Evolutionary conservation across 2,113 vertebrate species (phyloP), one percentile per base, ranked within the genome.

Genomic region (Rafetus swinhoei): DNA sequence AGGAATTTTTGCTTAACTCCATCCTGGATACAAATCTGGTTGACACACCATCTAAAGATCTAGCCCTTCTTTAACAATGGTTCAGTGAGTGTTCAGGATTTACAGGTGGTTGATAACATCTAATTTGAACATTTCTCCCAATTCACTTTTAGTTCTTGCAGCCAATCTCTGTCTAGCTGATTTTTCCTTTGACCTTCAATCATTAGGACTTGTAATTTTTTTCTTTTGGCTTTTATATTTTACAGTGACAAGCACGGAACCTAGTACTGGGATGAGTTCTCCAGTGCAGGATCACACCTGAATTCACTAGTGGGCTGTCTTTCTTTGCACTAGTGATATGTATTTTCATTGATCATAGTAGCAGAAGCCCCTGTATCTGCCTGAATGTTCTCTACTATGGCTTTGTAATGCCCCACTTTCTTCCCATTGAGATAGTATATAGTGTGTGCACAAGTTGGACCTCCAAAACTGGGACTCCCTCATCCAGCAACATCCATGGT

Each of bases 141-240:
- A 89, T 59, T 62, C 3, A 88, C 35, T 6, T 15, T 32, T 86
- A 84, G 3, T 86, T 79, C 93, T 95, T 87, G 69, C 45, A 81
- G 86, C 54, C 29, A 87, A 1, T 81, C 81, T 82, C 81, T 82
- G 6, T 39, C 54, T 85, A 39, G 45, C 7, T 15, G 7, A 9
- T 79, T 91, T 89, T 12, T 14, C 6, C 0, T 32, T 87, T 94
- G 74, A 50, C 39, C 57, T 29, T 9, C 22, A 2, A 14, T 84
- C 29, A 90, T 80, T 72, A 84, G 81, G 80, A 79, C 0, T 1
- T 85, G 72, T 85, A 35, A 22, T 39, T 12, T 92, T 94, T 95
- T 95, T 89, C 84, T 59, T 24, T 77, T 45, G 84, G 5, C 0
- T 1, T 88, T 96, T 95, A 72, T 52, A 18, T 83, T 94, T 91